Evolutionary conservation across 2,888 invertebrate genomes (phyloP).

Genomic region (Tholera decimalis): DNA sequence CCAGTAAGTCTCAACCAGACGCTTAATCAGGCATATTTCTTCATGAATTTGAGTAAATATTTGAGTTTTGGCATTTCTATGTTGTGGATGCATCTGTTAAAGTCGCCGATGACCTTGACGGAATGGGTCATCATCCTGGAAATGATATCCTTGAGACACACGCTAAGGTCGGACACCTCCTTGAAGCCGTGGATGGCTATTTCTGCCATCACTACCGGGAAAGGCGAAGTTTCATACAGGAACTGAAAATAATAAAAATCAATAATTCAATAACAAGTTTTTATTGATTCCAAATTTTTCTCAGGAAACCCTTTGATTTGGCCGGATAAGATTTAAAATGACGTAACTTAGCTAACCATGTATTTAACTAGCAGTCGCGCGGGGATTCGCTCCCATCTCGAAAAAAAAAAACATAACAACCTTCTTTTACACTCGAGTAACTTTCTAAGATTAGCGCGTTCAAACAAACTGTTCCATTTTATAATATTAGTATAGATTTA

Average conservation of each 20-base stretch:
- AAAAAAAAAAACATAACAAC: too few species aligned
- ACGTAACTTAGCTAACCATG: too few species aligned
- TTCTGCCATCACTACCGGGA: slow-evolving; percentile 89
- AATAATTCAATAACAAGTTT: too few species aligned
- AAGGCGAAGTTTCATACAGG: slow-evolving; percentile 88
- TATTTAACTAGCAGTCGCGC: too few species aligned
- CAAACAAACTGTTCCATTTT: too few species aligned
- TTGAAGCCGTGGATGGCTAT: slow-evolving; percentile 89
- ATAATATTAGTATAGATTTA: too few species aligned
- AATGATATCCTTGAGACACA: slow-evolving; percentile 88
- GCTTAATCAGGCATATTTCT: slow-evolving; percentile 83
- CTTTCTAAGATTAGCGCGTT: too few species aligned
- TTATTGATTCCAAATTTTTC: too few species aligned
- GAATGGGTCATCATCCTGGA: slow-evolving; percentile 90
- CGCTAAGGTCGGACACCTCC: slow-evolving; percentile 88
- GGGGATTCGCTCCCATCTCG: too few species aligned
- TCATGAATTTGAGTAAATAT: slow-evolving; percentile 88
- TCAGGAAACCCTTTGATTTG: too few species aligned
- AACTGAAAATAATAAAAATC: slow-evolving; percentile 84
- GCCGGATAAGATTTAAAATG: too few species aligned
- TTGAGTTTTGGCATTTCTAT: slow-evolving; percentile 89
- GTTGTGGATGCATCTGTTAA: slow-evolving; percentile 88
- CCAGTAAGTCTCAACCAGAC: slow-evolving; percentile 10
- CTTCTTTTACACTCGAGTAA: too few species aligned
- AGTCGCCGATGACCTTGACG: slow-evolving; percentile 88